Conservation (phyloP, 2,797 vertebrate species). For the Carcharodon carcharias region DNA sequence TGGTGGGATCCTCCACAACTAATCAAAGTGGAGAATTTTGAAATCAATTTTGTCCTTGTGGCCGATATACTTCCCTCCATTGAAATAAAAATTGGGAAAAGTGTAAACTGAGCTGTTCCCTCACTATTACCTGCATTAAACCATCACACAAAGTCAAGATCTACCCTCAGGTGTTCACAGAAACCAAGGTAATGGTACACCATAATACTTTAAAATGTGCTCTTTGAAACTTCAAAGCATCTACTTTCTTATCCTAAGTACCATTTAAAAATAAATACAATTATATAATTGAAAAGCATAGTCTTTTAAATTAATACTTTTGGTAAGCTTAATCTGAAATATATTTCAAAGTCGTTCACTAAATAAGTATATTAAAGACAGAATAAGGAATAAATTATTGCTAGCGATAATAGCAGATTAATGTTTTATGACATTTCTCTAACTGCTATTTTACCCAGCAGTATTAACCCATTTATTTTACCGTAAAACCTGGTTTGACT, state of each 20-base stretch:
- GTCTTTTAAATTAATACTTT: not conserved
- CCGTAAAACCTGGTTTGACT: not conserved
- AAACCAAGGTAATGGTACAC: not conserved
- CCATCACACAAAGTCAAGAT: not conserved
- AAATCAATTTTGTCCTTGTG: too few species aligned
- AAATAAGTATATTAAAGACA: slow-evolving; percentile 3
- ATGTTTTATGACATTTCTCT: slow-evolving; percentile 26
- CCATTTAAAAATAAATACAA: not conserved
- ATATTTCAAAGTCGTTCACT: not conserved
- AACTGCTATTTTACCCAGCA: not conserved
- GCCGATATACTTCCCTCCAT: too few species aligned
- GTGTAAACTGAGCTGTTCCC: not conserved
- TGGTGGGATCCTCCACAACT: not conserved
- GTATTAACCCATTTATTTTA: slow-evolving; percentile 20
- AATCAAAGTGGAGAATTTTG: not conserved
- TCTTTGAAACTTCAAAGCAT: not conserved
- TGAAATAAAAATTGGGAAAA: not conserved
- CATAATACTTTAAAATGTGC: not conserved
- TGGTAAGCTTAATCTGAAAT: not conserved
- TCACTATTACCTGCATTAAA: not conserved
- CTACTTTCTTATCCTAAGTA: not conserved
- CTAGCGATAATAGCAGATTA: not conserved
- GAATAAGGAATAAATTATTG: not conserved
- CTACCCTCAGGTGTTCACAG: not conserved
- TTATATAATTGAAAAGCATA: not conserved